Evolutionary conservation across 2,888 invertebrate species (phyloP).

Genomic region (Thalpophila matura): DNA sequence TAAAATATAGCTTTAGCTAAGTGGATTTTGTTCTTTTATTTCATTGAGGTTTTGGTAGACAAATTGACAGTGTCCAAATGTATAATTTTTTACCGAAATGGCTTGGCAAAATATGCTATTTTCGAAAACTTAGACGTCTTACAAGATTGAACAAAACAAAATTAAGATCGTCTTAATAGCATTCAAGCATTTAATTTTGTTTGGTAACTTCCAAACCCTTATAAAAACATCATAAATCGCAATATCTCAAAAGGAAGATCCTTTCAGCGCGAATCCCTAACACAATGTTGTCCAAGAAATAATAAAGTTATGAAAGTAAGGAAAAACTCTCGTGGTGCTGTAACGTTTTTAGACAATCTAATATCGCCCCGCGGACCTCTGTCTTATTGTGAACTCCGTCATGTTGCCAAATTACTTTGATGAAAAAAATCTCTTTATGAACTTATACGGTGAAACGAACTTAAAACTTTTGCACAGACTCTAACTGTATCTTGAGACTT

Average conservation of each 20-base stretch:
- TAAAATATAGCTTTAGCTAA: slow-evolving; percentile 1
- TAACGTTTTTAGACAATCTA: slow-evolving; percentile 35
- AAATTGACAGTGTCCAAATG: no score
- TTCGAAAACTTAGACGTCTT: no score
- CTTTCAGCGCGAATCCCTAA: slow-evolving; percentile 8
- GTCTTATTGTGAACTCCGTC: slow-evolving; percentile 23
- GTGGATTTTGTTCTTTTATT: no score
- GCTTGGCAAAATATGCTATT: no score
- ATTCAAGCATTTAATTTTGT: neutral
- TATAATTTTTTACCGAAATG: no score
- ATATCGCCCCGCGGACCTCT: slow-evolving; percentile 28
- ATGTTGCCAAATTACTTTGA: slow-evolving; percentile 41
- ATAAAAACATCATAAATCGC: slow-evolving; percentile 4
- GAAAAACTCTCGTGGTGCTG: slow-evolving; percentile 18
- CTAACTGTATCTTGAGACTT: no score
- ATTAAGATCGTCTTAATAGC: no score
- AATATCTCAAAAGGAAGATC: slow-evolving; percentile 2
- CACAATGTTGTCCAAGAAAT: slow-evolving; percentile 36
- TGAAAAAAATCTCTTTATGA: slow-evolving; percentile 26
- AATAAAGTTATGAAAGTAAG: slow-evolving; percentile 37
- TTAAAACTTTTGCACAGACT: slow-evolving; percentile 13
- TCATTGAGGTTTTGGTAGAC: no score
- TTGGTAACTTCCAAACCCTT: neutral
- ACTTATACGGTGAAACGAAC: slow-evolving; percentile 3
- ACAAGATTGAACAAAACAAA: no score